Conservation (phyloP, 2,797 vertebrate genomes). For the Brotula barbata region DNA sequence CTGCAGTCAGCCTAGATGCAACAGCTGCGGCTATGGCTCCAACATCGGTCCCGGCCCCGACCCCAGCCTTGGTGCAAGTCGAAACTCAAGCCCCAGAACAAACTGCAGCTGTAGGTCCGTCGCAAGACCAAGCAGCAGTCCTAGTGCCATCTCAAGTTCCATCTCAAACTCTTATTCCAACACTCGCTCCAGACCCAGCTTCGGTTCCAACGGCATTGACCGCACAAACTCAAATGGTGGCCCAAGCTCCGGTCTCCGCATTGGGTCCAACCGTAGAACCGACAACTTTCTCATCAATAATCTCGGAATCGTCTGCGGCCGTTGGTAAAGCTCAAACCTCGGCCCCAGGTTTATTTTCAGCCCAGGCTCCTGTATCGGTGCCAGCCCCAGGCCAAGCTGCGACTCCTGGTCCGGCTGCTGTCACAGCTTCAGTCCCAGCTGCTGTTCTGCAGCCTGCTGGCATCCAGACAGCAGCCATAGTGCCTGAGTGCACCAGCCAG, state of each 20-base stretch:
- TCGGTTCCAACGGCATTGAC: conserved; percentile 8
- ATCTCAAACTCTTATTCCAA: conserved; percentile 32
- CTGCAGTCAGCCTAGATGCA: conserved; percentile 40
- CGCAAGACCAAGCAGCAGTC: conserved; percentile 46
- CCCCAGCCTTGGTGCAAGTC: conserved; percentile 29
- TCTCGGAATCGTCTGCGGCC: conserved; percentile 28
- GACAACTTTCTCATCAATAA: conserved; percentile 36
- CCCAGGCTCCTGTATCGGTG: conserved; percentile 24
- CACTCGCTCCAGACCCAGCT: conserved; percentile 18
- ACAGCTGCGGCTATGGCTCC: conserved; percentile 18
- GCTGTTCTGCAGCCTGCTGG: conserved; percentile 65
- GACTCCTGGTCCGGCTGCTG: conserved; percentile 31
- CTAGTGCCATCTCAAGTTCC: conserved; percentile 39
- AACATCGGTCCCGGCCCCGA: conserved; percentile 28
- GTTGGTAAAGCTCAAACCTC: conserved; percentile 27
- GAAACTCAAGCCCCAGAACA: conserved; percentile 52
- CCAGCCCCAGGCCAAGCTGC: conserved; percentile 43
- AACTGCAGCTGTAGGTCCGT: conserved; percentile 39
- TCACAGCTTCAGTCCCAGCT: conserved; percentile 42
- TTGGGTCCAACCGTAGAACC: conserved; percentile 38
- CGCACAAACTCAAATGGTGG: conserved; percentile 19
- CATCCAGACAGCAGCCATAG: conserved; percentile 60
- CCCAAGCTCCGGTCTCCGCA: conserved; percentile 14
- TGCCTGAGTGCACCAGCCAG: conserved; percentile 58
- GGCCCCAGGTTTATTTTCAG: conserved; percentile 32